These are phyloP conservation scores for Akabosia matsudoensis DNA, from an alignment of 1,140 invertebrate genomes.

Conservation along the genomic window DNA sequence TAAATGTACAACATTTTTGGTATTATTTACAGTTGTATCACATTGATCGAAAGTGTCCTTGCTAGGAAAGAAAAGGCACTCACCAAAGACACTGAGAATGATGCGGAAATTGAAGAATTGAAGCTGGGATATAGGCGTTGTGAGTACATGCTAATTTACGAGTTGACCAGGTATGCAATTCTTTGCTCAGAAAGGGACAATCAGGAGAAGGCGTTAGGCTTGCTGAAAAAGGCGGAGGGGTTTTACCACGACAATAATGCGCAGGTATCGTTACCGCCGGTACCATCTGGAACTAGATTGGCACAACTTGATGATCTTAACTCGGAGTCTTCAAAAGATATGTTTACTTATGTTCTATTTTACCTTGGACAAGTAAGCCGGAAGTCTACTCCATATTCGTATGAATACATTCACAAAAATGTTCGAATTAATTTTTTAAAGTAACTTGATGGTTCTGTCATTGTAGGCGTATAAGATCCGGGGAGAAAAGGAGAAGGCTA, in stretches of 20 bases:
- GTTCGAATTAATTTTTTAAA: neutral
- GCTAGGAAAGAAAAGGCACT: neutral
- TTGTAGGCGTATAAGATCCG: conserved; percentile 41
- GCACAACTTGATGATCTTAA: conserved; percentile 36
- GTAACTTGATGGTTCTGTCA: neutral
- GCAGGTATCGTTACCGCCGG: neutral
- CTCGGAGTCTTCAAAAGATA: conserved; percentile 42
- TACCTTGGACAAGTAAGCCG: conserved; percentile 43
- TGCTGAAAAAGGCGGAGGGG: conserved; percentile 40
- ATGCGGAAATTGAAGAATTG: conserved; percentile 28
- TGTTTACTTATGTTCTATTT: conserved; percentile 46
- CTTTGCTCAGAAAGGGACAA: conserved; percentile 43
- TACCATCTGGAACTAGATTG: neutral
- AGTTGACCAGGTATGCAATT: conserved; percentile 42
- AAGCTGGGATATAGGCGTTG: conserved; percentile 13
- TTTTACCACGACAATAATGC: conserved; percentile 37
- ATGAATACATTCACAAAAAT: conserved; percentile 9
- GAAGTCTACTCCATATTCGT: too few relatives aligned
- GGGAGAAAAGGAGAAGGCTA: conserved; percentile 42
- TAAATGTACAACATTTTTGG: neutral
- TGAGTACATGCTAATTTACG: conserved; percentile 41
- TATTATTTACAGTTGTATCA: conserved; percentile 26
- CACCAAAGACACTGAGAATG: neutral
- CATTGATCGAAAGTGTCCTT: conserved; percentile 18
- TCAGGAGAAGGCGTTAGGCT: conserved; percentile 35